Conservation (phyloP, 2,888 invertebrate genomes). For the Pteria penguin region DNA sequence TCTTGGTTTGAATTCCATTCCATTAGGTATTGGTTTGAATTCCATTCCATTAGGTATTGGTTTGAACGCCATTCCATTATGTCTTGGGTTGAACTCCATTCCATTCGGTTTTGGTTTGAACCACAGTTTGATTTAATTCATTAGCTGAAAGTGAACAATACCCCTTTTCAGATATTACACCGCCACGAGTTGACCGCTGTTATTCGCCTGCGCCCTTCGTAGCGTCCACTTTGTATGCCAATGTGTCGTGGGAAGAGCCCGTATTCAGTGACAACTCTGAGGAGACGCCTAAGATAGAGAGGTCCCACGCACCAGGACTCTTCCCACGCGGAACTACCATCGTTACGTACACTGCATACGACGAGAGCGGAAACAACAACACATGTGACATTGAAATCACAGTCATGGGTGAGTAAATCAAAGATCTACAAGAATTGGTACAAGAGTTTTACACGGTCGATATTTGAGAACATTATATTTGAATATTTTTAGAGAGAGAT, state of each 20-base stretch:
- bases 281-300: conserved; percentile 68
- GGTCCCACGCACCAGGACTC: conserved; percentile 79
- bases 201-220: conserved; percentile 83
- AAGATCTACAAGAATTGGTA: too few relatives aligned
- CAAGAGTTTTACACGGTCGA: too few relatives aligned
- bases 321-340: conserved; percentile 83
- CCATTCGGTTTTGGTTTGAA: too few relatives aligned
- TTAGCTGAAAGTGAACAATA: background rate
- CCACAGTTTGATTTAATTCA: too few relatives aligned
- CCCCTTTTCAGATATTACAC: conserved; percentile 82
- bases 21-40: too few relatives aligned
- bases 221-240: conserved; percentile 57
- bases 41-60: too few relatives aligned
- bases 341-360: conserved; percentile 84
- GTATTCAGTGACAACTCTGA: conserved; percentile 83
- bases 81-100: too few relatives aligned
- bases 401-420: conserved; percentile 81
- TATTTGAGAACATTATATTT: too few relatives aligned
- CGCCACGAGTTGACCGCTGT: conserved; percentile 83
- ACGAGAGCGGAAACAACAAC: conserved; percentile 84
- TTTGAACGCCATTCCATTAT: too few relatives aligned
- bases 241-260: conserved; percentile 83
- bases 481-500: too few relatives aligned
- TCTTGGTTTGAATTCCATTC: too few relatives aligned
- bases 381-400: conserved; percentile 84